These are phyloP conservation scores for Drosophila lutescens DNA, from an alignment of 2,888 invertebrate species.

Conservation along the genomic window DNA sequence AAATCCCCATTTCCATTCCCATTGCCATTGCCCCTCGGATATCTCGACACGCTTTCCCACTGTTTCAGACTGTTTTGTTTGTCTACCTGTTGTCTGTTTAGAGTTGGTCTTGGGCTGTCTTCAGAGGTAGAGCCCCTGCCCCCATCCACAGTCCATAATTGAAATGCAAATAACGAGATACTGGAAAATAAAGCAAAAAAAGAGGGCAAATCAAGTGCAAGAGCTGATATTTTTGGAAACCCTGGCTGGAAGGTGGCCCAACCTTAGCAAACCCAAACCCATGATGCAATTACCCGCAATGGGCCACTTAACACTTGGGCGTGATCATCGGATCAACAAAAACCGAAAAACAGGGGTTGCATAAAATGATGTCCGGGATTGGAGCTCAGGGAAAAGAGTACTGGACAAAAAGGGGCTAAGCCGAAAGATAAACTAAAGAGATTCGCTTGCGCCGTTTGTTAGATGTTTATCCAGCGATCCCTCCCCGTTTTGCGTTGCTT, in stretches of 20 bases:
- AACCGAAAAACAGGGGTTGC: slow-evolving; percentile 25
- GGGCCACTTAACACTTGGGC: slow-evolving; percentile 52
- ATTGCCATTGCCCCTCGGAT: not conserved
- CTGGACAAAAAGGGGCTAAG: slow-evolving; percentile 9
- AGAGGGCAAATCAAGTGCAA: slow-evolving; percentile 29
- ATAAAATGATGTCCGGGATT: slow-evolving; percentile 42
- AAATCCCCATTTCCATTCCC: not conserved
- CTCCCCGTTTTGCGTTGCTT: not conserved
- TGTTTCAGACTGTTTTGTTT: slow-evolving; percentile 29
- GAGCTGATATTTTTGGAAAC: slow-evolving; percentile 4
- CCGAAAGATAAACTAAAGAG: slow-evolving; percentile 31
- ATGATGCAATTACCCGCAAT: slow-evolving; percentile 55
- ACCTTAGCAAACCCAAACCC: slow-evolving; percentile 1
- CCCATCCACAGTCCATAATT: slow-evolving; percentile 46
- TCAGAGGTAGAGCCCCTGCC: not conserved
- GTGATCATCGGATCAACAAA: slow-evolving; percentile 35
- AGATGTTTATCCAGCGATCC: slow-evolving; percentile 25
- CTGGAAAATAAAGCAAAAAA: slow-evolving; percentile 6
- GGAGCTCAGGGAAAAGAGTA: not conserved
- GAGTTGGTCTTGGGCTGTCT: slow-evolving; percentile 27
- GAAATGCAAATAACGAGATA: slow-evolving; percentile 48
- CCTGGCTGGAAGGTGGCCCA: not conserved
- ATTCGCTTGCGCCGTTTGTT: slow-evolving; percentile 26
- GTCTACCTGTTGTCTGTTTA: slow-evolving; percentile 51
- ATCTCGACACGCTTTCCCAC: slow-evolving; percentile 32